Percentiles rank a stretch among this genome's conserved stretches.
Conservation (phyloP, 2,888 invertebrate genomes). For the Agrilus cyanescens region DNA sequence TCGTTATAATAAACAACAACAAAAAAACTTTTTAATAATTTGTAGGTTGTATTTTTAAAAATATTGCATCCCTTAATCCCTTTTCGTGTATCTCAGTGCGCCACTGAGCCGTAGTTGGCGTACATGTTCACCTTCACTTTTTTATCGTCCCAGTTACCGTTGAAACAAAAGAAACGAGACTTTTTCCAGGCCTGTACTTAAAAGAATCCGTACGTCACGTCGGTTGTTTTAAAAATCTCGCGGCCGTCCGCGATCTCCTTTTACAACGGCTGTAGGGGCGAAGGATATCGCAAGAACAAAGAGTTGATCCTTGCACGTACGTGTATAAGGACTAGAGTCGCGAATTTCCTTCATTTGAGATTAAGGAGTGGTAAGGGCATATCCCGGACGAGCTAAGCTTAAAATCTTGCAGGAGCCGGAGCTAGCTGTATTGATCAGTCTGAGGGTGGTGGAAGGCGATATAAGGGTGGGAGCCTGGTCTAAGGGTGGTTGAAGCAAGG, state of each 20-base stretch:
- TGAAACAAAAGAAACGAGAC: no score
- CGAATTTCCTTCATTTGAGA: constrained; percentile 27
- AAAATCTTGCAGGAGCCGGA: constrained; percentile 38
- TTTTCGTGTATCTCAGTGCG: no score
- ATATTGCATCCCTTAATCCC: no score
- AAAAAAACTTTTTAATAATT: no score
- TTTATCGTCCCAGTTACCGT: no score
- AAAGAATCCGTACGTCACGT: constrained; percentile 1
- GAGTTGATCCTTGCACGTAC: constrained; percentile 17
- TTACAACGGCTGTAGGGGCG: background rate
- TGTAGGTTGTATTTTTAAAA: no score
- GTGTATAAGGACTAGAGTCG: constrained; percentile 25
- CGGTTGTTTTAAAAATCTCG: background rate
- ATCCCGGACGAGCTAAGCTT: constrained; percentile 38
- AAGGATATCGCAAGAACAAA: constrained; percentile 19
- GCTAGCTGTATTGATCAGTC: constrained; percentile 38
- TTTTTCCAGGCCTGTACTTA: background rate
- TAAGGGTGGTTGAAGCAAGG: constrained; percentile 36
- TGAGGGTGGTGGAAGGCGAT: constrained; percentile 21
- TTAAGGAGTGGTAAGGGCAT: constrained; percentile 34
- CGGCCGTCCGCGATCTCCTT: background rate
- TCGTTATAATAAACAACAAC: no score
- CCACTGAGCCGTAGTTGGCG: no score
- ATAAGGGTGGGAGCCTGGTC: constrained; percentile 25
- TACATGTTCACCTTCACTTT: no score